Base-by-base conservation (phyloP, 2,113 vertebrate genomes). In the Anas platyrhynchos region DNA sequence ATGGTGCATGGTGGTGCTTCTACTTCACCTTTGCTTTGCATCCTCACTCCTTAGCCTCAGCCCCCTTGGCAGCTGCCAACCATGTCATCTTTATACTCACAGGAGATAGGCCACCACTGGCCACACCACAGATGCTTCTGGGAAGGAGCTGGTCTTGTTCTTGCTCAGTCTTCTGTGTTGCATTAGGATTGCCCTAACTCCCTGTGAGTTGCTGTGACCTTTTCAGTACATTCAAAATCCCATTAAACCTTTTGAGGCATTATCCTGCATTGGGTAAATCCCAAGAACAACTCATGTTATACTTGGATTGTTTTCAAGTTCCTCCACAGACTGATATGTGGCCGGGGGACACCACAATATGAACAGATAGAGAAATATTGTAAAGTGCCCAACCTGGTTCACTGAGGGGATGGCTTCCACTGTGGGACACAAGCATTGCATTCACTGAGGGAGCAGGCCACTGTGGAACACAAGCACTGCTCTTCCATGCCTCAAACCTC, bases 61-160 rank as follows among this genome's bases (percentile, higher is more conserved):
- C 9, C 7, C 44, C 31, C 4, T 5, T 21, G 21, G 50, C 23
- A 83, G 48, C n/a, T 43, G 17, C 10, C 44, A 78, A 23, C 55
- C 66, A 29, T 0, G 0, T 12, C 6, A 0, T 43, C 59, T n/a
- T 54, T n/a, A 9, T 23, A n/a, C 43, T 25, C 5, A 25, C 3
- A 12, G 44, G 6, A 65, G 38, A 72, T 29, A 6, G 46, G 8
- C 20, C 5, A 65, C 48, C 44, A 61, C 25, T 43, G 50, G 34
- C 46, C 61, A 44, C 44, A 2, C 38, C 59, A 69, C 41, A 50
- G 73, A 86, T 27, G 36, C 29, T 58, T 82, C 67, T 80, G 46
- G 11, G 31, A 86, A 77, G 63, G 54, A 86, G 41, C 21, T 77
- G 2, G 7, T 36, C 25, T 29, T 85, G 69, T 38, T 34, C 20